Evolutionary conservation across 2,888 invertebrate genomes (phyloP), one percentile per base, ranked within the genome.

Genomic region (Hypercompe scribonia): DNA sequence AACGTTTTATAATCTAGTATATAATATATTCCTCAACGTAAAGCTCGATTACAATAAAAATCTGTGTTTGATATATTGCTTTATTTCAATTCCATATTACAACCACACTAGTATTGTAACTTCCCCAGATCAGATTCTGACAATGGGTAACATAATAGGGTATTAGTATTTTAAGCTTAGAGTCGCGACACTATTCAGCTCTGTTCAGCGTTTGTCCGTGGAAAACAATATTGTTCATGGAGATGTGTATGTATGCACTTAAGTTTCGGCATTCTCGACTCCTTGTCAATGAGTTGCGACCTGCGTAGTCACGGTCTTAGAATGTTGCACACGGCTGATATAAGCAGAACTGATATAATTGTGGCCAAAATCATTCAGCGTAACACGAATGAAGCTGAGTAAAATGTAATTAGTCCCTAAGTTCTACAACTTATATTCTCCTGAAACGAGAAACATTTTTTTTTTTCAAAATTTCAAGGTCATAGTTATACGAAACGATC

Each of bases 101-200:
- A 58, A 65, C 46, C 73, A 69, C 69, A 69, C 73, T 65, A 68
- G 71, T 71, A 58, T 58, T 28, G n/a, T 65, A 68, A 39, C 39
- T n/a, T 36, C 21, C 28, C 11, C 34, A 33, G 33, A 13, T 68
- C 21, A 46, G 31, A 42, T 39, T 67, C 63, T 46, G 33, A 65
- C 34, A 65, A 46, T 15, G 33, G 11, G 34, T 67, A 67, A 66
- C 63, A 42, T n/a, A 46, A 39, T 33, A n/a, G n/a, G n/a, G n/a
- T n/a, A 63, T 33, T 63, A 24, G 33, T 63, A 46, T 33, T 42
- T 15, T 18, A 64, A 24, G 46, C 18, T 54, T 54, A 54, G n/a
- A n/a, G 50, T n/a, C n/a, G 24, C n/a, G 24, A 54, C 50, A 54
- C 50, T n/a, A 50, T 50, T 54, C n/a, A n/a, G n/a, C 3, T 21